Percentiles rank a stretch among this genome's conserved stretches.
These are phyloP conservation scores for Antrozous pallidus DNA, from an alignment of 2,797 vertebrate species.

Conservation along the genomic window DNA sequence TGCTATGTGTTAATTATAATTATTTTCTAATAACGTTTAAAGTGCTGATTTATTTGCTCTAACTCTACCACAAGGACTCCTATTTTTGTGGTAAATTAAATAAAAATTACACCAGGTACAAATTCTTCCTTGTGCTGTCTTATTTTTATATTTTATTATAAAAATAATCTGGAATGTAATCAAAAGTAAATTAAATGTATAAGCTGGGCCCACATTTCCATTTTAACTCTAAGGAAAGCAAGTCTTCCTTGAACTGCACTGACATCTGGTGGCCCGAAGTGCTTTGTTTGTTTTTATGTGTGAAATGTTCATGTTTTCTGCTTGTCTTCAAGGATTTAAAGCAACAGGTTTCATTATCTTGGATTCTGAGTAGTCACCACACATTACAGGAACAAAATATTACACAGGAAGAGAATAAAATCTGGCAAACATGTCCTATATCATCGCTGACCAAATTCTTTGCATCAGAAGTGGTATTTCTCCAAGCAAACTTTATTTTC, in stretches of 20 bases:
- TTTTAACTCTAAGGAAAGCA: background rate
- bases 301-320: background rate
- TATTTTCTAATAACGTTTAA: background rate
- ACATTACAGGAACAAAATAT: background rate
- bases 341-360: background rate
- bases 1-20: background rate
- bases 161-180: background rate
- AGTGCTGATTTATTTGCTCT: background rate
- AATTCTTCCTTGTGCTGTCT: background rate
- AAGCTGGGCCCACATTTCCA: background rate
- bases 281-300: background rate
- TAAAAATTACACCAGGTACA: background rate
- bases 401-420: background rate
- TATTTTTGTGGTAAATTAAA: background rate
- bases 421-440: background rate
- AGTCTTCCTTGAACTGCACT: constrained; percentile 43
- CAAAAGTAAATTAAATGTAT: background rate
- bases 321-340: background rate
- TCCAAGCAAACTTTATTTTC: background rate
- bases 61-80: background rate
- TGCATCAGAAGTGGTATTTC: background rate
- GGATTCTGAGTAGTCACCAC: background rate
- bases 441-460: background rate
- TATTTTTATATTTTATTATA: background rate
- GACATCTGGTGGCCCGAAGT: constrained; percentile 61